phyloP scores from a whole-genome alignment of 1,140 invertebrate species.

The Paramacrobiotus metropolitanus region DNA sequence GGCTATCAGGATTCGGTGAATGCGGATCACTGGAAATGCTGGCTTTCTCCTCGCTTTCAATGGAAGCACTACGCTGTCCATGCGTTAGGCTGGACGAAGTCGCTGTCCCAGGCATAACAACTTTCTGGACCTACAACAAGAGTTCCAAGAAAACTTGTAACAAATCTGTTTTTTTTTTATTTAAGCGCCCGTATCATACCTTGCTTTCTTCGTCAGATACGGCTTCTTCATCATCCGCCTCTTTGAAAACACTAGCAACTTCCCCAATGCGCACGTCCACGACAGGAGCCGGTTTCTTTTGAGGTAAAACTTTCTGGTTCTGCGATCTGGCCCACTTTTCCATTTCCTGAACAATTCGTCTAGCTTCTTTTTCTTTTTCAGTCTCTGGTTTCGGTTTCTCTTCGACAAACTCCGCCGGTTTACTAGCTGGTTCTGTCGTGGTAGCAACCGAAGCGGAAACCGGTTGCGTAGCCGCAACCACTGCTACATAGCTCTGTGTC shows the following conservation, averaged over 20 bases:
- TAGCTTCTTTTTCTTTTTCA: conserved; percentile 86
- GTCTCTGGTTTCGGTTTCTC: conserved; percentile 18
- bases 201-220: too few relatives aligned
- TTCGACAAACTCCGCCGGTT: conserved; percentile 14
- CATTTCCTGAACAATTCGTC: conserved; percentile 91
- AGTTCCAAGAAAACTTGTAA: too few relatives aligned
- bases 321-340: conserved; percentile 87
- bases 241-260: conserved; percentile 10
- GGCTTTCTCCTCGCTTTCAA: too few relatives aligned
- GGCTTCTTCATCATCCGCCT: conserved; percentile 14
- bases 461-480: conserved; percentile 17
- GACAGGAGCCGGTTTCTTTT: conserved; percentile 6
- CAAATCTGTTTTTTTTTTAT: too few relatives aligned
- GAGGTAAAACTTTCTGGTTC: conserved; percentile 62
- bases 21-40: too few relatives aligned
- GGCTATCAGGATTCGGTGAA: too few relatives aligned
- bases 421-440: conserved; percentile 12
- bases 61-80: too few relatives aligned
- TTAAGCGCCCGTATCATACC: too few relatives aligned
- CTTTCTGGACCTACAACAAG: too few relatives aligned
- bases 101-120: too few relatives aligned
- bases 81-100: too few relatives aligned
- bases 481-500: conserved; percentile 51
- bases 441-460: conserved; percentile 6
- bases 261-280: conserved; percentile 22